Evolutionary conservation across 1,140 invertebrate species (phyloP), one percentile per base, ranked within the genome.

Genomic region (Aphelenchoides avenae): DNA sequence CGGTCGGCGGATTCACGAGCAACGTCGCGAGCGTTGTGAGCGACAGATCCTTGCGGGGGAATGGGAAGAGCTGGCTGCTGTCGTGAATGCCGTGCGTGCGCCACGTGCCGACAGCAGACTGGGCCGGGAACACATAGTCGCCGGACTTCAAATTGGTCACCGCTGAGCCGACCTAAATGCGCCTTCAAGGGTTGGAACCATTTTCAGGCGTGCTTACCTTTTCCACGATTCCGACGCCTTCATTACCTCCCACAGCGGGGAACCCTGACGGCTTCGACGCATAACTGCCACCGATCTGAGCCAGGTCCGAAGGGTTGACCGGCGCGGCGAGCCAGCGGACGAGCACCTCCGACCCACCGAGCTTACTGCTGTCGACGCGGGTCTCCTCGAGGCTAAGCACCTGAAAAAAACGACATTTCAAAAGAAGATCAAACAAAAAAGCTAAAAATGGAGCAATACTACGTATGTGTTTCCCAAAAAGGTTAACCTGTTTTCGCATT

Each of bases 1-100:
- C 93, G 9, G 93, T 95, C 58, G 86, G 87, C 18, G 92, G 91
- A 81, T 97, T 97, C 0, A 94, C 89, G 42, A 85, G 85, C 0
- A 95, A 76, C 43, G 89, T 94, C 55, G 89, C 87, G 7, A 89
- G 89, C 79, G 86, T 84, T 9, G 34, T 33, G 5, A 52, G 26
- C 7, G 60, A 6, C 15, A 68, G 15, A 13, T 37, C 24, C 22
- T 49, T 36, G 29, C 64, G n/a, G 29, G 36, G 46, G 31, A 74
- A 34, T 9, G 33, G 15, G 30, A 58, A 65, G n/a, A 75, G 15
- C 7, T 68, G 51, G 26, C 37, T 33, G 13, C 36, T 44, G 4
- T 39, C 26, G 26, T 73, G 70, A 41, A 74, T 54, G 1, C 61
- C 68, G 27, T 52, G 44, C 11, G 51, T 43, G 20, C 66, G 29